These are phyloP conservation scores for Ostrea edulis DNA, from an alignment of 1,140 invertebrate genomes.

Conservation along the genomic window DNA sequence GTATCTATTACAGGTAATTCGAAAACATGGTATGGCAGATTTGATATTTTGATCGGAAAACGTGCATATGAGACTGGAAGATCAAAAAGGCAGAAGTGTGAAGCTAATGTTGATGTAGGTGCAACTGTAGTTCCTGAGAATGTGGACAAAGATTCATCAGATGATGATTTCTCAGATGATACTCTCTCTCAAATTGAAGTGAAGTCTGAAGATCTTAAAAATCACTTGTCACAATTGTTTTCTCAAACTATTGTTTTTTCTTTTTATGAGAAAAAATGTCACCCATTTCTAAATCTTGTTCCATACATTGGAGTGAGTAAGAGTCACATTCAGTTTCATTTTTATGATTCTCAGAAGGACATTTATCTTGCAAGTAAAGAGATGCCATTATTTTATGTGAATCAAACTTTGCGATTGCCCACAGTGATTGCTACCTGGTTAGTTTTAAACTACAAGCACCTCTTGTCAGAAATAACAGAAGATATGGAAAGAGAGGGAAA, in stretches of 20 bases:
- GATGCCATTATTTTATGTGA: neutral
- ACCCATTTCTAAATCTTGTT: neutral
- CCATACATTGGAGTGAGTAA: constrained; percentile 9
- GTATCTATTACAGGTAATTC: neutral
- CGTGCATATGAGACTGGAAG: neutral
- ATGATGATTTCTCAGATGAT: neutral
- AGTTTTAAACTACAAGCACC: constrained; percentile 13
- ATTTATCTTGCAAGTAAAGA: neutral
- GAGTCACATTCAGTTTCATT: constrained; percentile 1
- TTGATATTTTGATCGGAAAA: neutral
- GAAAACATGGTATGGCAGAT: constrained; percentile 5
- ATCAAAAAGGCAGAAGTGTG: neutral
- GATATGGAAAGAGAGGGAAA: neutral
- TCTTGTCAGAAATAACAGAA: neutral
- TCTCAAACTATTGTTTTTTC: constrained; percentile 14
- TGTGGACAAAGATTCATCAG: neutral
- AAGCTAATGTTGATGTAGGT: neutral
- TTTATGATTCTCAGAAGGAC: constrained; percentile 19
- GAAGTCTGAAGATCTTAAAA: neutral
- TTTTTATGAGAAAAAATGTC: neutral
- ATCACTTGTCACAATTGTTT: neutral
- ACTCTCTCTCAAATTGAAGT: neutral
- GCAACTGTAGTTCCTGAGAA: neutral
- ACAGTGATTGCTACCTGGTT: constrained; percentile 10
- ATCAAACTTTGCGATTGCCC: neutral